These are phyloP conservation scores for Caenorhabditis japonica DNA, from an alignment of 2,888 invertebrate species.

Conservation along the genomic window DNA sequence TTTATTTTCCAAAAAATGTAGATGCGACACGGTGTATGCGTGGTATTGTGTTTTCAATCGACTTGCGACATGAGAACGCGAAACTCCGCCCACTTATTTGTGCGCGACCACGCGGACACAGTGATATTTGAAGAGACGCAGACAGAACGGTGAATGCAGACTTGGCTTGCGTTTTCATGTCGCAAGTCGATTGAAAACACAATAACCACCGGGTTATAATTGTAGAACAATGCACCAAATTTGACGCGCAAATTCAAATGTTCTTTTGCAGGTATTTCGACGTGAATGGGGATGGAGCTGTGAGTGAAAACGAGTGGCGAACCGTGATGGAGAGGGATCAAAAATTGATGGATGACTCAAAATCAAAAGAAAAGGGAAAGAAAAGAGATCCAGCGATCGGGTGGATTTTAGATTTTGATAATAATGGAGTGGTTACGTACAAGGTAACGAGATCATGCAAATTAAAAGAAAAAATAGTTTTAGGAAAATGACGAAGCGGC, in stretches of 20 bases:
- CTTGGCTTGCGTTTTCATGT: no score
- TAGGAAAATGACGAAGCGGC: constrained; percentile 62
- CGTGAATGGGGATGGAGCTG: constrained; percentile 66
- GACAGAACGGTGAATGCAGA: no score
- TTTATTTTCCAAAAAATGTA: background rate
- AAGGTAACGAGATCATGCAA: constrained; percentile 50
- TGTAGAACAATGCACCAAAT: no score
- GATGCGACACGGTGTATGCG: no score
- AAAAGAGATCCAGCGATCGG: constrained; percentile 75
- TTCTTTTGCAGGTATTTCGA: constrained; percentile 74
- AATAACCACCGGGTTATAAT: no score
- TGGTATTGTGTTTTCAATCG: no score
- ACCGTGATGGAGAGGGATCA: constrained; percentile 67
- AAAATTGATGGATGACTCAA: constrained; percentile 57
- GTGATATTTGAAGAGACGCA: no score
- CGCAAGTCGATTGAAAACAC: no score
- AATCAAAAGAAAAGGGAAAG: constrained; percentile 59
- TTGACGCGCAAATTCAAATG: no score
- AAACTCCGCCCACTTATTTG: no score
- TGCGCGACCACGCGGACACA: no score
- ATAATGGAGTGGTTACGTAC: constrained; percentile 74
- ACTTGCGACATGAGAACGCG: no score
- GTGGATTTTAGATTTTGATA: constrained; percentile 77
- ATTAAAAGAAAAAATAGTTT: background rate
- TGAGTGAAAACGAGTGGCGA: constrained; percentile 65